A percentile compares a stretch with the other conserved stretches of the same genome.
These are phyloP conservation scores for Halcyon smyrnensis DNA, from an alignment of 2,797 vertebrate genomes.

Conservation along the genomic window DNA sequence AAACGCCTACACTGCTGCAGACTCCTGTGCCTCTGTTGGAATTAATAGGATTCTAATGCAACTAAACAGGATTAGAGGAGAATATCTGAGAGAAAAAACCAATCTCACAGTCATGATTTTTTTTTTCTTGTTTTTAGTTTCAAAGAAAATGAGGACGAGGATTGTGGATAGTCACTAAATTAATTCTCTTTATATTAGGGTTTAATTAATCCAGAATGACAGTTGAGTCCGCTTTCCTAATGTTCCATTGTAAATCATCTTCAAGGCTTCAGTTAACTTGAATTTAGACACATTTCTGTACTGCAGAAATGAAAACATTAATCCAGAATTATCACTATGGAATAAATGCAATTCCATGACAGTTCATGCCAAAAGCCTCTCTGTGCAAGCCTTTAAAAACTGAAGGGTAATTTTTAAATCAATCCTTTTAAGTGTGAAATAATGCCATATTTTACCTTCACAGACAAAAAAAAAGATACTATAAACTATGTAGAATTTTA, in stretches of 20 bases:
- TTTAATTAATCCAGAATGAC: constrained; percentile 66
- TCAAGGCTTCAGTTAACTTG: constrained; percentile 56
- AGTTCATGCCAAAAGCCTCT: constrained; percentile 19
- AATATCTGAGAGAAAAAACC: constrained; percentile 57
- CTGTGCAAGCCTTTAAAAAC: constrained; percentile 38
- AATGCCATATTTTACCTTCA: constrained; percentile 40
- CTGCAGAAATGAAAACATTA: constrained; percentile 69
- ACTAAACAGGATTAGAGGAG: constrained; percentile 61
- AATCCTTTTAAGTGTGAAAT: constrained; percentile 45
- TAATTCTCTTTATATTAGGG: constrained; percentile 68
- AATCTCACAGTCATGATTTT: constrained; percentile 1
- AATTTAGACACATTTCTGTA: constrained; percentile 46
- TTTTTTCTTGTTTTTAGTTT: constrained; percentile 59
- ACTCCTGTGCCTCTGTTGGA: constrained; percentile 59
- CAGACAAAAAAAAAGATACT: neutral
- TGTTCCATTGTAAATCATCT: constrained; percentile 70
- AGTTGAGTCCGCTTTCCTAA: constrained; percentile 62
- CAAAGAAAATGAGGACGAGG: constrained; percentile 41
- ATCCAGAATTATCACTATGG: constrained; percentile 69
- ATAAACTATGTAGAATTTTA: neutral
- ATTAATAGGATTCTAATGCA: constrained; percentile 70
- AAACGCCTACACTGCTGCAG: constrained; percentile 55
- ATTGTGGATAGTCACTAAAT: constrained; percentile 58
- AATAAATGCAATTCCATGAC: constrained; percentile 71
- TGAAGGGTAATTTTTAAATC: constrained; percentile 68